A percentile compares a stretch with the other conserved stretches of the same genome.
Evolutionary conservation across 1,140 invertebrate species (phyloP).

Genomic region (Planococcus citri): DNA sequence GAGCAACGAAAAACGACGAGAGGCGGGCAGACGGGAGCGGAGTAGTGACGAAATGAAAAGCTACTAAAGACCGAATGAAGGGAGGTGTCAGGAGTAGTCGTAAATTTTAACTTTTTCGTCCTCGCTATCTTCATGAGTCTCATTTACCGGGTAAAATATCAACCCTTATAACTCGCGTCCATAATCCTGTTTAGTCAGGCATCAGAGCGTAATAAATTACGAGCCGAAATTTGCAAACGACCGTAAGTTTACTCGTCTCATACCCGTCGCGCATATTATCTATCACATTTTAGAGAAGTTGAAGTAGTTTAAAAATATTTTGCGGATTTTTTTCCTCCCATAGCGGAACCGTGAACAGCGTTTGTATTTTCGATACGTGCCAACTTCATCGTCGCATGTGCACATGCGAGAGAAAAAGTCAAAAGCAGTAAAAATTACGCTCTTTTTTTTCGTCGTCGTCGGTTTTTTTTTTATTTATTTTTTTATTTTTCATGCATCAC

Average conservation of each 20-base stretch:
- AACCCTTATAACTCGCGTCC: constrained; percentile 16
- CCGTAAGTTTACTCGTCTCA: constrained; percentile 4
- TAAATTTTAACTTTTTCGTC: constrained; percentile 15
- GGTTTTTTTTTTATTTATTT: too few relatives aligned
- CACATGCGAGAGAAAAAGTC: too few relatives aligned
- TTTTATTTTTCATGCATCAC: too few relatives aligned
- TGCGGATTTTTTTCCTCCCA: neutral
- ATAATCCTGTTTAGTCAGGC: constrained; percentile 19
- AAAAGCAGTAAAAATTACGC: too few relatives aligned
- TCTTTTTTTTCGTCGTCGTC: too few relatives aligned
- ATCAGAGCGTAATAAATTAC: constrained; percentile 18
- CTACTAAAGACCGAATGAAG: constrained; percentile 10
- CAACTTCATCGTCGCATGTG: too few relatives aligned
- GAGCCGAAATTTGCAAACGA: constrained; percentile 10
- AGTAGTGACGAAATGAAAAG: neutral
- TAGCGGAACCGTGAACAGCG: too few relatives aligned
- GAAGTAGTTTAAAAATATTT: constrained; percentile 4
- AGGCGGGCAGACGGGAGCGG: too few relatives aligned
- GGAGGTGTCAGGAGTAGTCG: constrained; percentile 5
- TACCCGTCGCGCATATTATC: constrained; percentile 1
- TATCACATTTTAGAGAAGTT: neutral
- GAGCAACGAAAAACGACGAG: too few relatives aligned
- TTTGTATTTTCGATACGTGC: neutral
- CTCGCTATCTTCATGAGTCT: constrained; percentile 13
- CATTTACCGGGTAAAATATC: constrained; percentile 15